Evolutionary conservation across 2,888 invertebrate species (phyloP), one percentile per base, ranked within the genome.

Genomic region (Iphiclides podalirius): DNA sequence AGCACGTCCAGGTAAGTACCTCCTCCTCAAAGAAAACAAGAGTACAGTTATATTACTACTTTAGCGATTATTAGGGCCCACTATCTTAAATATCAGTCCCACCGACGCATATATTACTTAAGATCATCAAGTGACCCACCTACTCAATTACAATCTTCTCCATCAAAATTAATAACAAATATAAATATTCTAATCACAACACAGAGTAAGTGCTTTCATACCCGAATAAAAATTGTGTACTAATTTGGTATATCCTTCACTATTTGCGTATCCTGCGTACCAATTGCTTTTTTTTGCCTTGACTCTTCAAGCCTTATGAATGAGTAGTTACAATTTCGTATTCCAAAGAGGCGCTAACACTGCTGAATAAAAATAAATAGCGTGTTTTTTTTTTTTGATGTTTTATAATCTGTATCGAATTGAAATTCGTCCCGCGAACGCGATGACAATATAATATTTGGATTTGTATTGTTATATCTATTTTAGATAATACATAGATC

Each of bases 231-330:
- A n/a, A n/a, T n/a, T n/a, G n/a, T n/a, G n/a, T 44, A 16, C 9
- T 20, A 17, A 16, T 33, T 44, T 31, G 7, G 23, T 20, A 23
- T 31, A 31, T 31, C 31, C 31, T 31, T 31, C n/a, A n/a, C 4
- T 11, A 11, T 31, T 11, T 28, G 13, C 38, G 15, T 33, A 44
- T 49, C 43, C 43, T 44, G 43, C 43, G 34, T 49, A 49, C 34
- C 12, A 34, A 49, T 43, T 17, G 11, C 1, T 38, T 38, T 11
- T 36, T 45, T 37, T 42, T 20, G 8, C 36, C 26, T 33, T 33
- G 4, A 20, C 42, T 23, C 11, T 14, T 31, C 28, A 26, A 40
- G 40, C 16, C n/a, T 42, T 36, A 31, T 42, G 48, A 49, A 49
- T 48, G 43, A 39, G 38, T 16, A 28, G 4, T 11, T 11, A 31